Base-by-base conservation (phyloP, 2,888 invertebrate species). In the Mythimna vitellina region DNA sequence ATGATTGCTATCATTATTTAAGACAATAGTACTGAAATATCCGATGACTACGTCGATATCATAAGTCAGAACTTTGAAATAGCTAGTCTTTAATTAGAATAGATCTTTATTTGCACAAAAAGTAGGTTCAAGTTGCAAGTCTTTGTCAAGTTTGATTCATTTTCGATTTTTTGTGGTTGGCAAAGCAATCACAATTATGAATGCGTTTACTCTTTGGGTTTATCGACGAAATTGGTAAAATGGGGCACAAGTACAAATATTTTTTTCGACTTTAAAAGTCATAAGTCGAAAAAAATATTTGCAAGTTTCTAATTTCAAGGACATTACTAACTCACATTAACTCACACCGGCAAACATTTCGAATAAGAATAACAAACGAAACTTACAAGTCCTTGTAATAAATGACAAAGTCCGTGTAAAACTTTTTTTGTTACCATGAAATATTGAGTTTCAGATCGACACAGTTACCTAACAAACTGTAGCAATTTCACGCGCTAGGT, bases 381-480 rank as follows among this genome's bases (percentile, higher is more conserved):
- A 14, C 9, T 32, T 8, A 22, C 42, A 9, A 32, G 12, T 63
- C 35, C 6, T 10, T 22, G 1, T 12, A 25, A 35, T 20, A 20
- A 6, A 20, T 10, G 49, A 25, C n/a, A 3, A 35, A 20, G 22
- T 10, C 14, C 14, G 0, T 17, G 7, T 2, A 17, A 17, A 38
- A 17, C 5, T 42, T 53, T 6, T 56, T 22, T 14, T 58, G n/a
- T 53, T 53, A 35, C 5, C 3, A 29, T 57, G 14, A 66, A n/a
- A 49, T 32, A 49, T 53, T n/a, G 25, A 25, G 12, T 38, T 25
- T 49, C 38, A 38, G 25, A 60, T 42, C 25, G 32, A 5, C 29
- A 49, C 49, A 62, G 25, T 35, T 57, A 46, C 46, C 46, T 46
- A 46, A 42, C 38, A 53, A 61, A 76, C 78, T 25, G 25, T 3